Evolutionary conservation across 1,140 invertebrate genomes (phyloP).

Genomic region (Macrobrachium rosenbergii): DNA sequence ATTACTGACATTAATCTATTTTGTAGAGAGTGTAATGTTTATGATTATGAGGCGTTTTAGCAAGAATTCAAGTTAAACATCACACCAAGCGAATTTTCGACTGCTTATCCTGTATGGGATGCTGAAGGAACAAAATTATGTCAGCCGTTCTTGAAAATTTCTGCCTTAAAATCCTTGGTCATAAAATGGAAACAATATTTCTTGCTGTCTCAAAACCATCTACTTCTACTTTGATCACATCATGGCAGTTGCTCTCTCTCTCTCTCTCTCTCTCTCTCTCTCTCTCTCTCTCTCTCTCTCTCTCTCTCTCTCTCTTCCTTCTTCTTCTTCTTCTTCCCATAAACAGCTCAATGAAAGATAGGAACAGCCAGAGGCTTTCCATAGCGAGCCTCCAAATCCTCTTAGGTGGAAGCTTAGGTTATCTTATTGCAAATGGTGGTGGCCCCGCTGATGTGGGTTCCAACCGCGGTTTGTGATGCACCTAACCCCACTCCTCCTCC

Average conservation of each 20-base stretch:
- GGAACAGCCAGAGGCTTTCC: background rate
- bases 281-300: constrained; percentile 2
- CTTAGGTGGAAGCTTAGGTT: background rate
- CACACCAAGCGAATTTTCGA: no score
- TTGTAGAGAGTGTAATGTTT: no score
- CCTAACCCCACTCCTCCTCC: background rate
- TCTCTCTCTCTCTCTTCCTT: background rate
- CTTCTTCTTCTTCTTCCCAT: background rate
- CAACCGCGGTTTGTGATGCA: background rate
- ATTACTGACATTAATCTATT: no score
- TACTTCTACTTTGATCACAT: no score
- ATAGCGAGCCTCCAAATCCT: constrained; percentile 6
- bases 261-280: constrained; percentile 10
- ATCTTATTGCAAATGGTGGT: constrained; percentile 28
- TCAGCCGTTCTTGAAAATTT: background rate
- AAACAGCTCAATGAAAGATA: background rate
- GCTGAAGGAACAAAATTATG: no score
- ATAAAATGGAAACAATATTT: no score
- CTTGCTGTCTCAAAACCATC: no score
- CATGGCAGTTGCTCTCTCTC: no score
- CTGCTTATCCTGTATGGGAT: no score
- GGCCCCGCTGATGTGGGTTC: background rate
- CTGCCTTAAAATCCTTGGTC: background rate
- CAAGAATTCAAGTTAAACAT: no score
- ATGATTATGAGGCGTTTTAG: no score